Evolutionary conservation across 2,888 invertebrate species (phyloP).

Genomic region (Amiota minor): DNA sequence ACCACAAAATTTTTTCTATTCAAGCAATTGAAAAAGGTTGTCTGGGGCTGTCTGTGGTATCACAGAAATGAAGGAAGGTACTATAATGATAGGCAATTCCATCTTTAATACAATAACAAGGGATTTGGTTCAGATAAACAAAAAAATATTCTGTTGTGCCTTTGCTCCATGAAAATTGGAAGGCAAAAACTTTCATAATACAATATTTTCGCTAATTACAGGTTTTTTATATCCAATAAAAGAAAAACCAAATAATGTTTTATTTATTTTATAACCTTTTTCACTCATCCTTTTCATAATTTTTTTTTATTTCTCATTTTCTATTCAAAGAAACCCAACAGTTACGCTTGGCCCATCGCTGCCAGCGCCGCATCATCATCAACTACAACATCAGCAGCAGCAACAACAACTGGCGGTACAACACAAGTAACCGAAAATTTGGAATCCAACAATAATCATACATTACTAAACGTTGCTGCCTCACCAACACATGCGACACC

Average conservation of each 20-base stretch:
- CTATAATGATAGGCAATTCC: too few relatives aligned
- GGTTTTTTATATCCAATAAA: not conserved
- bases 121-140: too few relatives aligned
- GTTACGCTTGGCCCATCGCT: conserved; percentile 77
- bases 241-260: not conserved
- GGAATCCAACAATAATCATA: conserved; percentile 9
- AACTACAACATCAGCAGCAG: conserved; percentile 28
- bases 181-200: too few relatives aligned
- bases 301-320: conserved; percentile 21
- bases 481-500: conserved; percentile 19
- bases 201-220: too few relatives aligned
- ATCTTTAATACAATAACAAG: too few relatives aligned
- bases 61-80: too few relatives aligned
- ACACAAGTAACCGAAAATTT: not conserved
- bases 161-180: too few relatives aligned
- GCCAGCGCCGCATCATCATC: conserved; percentile 33
- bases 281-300: not conserved
- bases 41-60: too few relatives aligned
- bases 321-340: conserved; percentile 79
- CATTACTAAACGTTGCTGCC: conserved; percentile 9
- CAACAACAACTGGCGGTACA: conserved; percentile 43
- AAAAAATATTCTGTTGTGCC: too few relatives aligned
- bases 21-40: too few relatives aligned
- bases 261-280: conserved; percentile 11
- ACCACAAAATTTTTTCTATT: too few relatives aligned